These are phyloP conservation scores for Drosophila truncata DNA, from an alignment of 1,140 invertebrate genomes.

Conservation along the genomic window DNA sequence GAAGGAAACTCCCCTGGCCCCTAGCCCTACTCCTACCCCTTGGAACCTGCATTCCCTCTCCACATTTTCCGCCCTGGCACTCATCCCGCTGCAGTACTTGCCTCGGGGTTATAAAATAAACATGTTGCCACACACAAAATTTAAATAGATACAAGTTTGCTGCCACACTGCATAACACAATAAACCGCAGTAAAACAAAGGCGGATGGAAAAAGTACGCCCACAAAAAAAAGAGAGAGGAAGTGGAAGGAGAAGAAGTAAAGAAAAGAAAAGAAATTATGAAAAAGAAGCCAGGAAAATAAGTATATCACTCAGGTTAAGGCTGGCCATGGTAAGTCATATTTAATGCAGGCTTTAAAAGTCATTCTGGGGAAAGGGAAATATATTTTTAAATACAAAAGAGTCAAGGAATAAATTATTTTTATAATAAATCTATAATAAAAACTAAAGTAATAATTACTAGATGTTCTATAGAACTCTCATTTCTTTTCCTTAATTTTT, in stretches of 20 bases:
- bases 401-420: neutral
- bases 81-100: slow-evolving; percentile 33
- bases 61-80: neutral
- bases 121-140: slow-evolving; percentile 85
- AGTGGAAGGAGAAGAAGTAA: neutral
- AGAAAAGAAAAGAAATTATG: slow-evolving; percentile 19
- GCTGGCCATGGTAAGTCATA: slow-evolving; percentile 6
- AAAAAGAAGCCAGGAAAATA: neutral
- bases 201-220: slow-evolving; percentile 8
- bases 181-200: slow-evolving; percentile 72
- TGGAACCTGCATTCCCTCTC: neutral
- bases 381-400: neutral
- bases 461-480: neutral
- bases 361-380: neutral
- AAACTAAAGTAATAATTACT: neutral
- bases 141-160: slow-evolving; percentile 85
- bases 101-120: slow-evolving; percentile 84
- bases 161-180: slow-evolving; percentile 79
- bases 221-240: neutral
- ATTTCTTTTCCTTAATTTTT: neutral
- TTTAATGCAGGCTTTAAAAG: neutral
- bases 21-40: neutral
- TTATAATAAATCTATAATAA: neutral
- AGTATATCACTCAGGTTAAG: slow-evolving; percentile 13
- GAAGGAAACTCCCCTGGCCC: slow-evolving; percentile 54